Evolutionary conservation across 2,797 vertebrate genomes (phyloP), one percentile per base, ranked within the genome.

Genomic region (Epinephelus awoara): DNA sequence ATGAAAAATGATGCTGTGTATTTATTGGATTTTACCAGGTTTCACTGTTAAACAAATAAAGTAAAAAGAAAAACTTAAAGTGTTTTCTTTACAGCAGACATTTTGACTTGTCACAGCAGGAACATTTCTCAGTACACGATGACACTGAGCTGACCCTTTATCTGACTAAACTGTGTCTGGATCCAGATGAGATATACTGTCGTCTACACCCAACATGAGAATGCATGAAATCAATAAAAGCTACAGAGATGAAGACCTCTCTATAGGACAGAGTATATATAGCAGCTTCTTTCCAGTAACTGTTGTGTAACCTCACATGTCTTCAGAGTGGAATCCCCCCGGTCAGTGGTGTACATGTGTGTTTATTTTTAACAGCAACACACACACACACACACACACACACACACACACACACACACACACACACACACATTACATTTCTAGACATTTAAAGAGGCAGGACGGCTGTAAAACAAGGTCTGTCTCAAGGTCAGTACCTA

Each of bases 321-420:
- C 50, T 51, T 12, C 8, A 44, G 29, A 51, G 69, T 57, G 58
- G 58, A 67, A 70, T 40, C 42, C 51, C 46, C 29, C 49, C 2
- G 14, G n/a, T 49, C 50, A 55, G 29, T 27, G 40, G 12, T 71
- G 52, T 56, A 69, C 47, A 23, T 4, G 38, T 61, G 19, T 4
- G 23, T 55, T 25, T 75, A 77, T 86, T 78, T 86, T 73, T 66
- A 79, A 69, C 65, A 57, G 54, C 29, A 15, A 54, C 2, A 34
- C 55, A 38, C n/a, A n/a, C n/a, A n/a, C n/a, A n/a, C n/a, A n/a
- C n/a, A n/a, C n/a, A n/a, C n/a, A n/a, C n/a, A n/a, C n/a, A n/a
- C n/a, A n/a, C n/a, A n/a, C n/a, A n/a, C n/a, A n/a, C n/a, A n/a
- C n/a, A n/a, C n/a, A n/a, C n/a, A n/a, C n/a, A n/a, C n/a, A n/a